Percentiles rank a stretch among this genome's conserved stretches.
phyloP scores from a whole-genome alignment of 1,140 invertebrate species.

The Lasaia peninsularis region DNA sequence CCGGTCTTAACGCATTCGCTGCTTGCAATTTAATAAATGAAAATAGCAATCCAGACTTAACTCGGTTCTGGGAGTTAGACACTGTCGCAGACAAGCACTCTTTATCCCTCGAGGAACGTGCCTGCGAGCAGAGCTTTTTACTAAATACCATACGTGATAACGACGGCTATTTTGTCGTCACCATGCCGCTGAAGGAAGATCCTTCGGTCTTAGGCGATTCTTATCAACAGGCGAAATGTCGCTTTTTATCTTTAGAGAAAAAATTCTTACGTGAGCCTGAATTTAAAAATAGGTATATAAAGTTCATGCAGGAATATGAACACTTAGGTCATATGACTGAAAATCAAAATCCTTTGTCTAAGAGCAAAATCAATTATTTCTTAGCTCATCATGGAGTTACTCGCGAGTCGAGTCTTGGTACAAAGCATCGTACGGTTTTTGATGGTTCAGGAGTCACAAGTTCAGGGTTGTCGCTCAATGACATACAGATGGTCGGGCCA shows the following conservation, averaged over 20 bases:
- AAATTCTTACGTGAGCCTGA: background rate
- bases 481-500: background rate
- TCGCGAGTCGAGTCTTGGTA: background rate
- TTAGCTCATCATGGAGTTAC: conserved; percentile 4
- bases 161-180: conserved; percentile 13
- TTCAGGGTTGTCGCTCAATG: background rate
- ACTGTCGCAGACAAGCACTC: conserved; percentile 7
- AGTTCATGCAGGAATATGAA: background rate
- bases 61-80: conserved; percentile 19
- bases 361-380: background rate
- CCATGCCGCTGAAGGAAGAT: conserved; percentile 19
- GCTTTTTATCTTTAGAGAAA: conserved; percentile 20
- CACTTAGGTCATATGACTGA: background rate
- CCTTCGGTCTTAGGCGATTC: conserved; percentile 21
- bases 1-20: background rate
- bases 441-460: background rate
- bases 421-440: conserved; percentile 6
- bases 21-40: background rate
- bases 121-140: conserved; percentile 15
- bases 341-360: background rate
- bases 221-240: conserved; percentile 22
- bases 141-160: conserved; percentile 11
- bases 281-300: background rate
- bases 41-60: conserved; percentile 3
- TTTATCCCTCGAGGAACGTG: conserved; percentile 11